Base-by-base conservation (phyloP, 2,888 invertebrate species). In the Brachyptera putata region DNA sequence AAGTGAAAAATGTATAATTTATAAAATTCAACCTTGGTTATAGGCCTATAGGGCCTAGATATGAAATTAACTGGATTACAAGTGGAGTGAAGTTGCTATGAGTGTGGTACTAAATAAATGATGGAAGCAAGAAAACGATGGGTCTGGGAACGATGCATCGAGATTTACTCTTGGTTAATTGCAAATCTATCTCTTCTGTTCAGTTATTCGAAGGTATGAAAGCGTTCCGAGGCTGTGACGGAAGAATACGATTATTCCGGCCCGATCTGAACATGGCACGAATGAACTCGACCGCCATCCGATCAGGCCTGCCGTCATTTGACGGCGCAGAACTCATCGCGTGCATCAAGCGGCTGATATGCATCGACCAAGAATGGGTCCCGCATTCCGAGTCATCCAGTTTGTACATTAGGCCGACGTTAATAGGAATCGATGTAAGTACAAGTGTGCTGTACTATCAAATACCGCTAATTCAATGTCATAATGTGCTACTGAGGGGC, bases 181-280 rank as follows among this genome's bases (percentile, higher is more conserved):
- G n/a, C n/a, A n/a, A n/a, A n/a, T n/a, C n/a, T n/a, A n/a, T n/a
- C 58, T 63, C 60, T 39, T 63, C 50, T 71, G 70, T 76, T 24
- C 76, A 98, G 95, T 79, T 97, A 65, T 99, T 99, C 73, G 99
- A 99, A 82, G 99, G 99, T 57, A 84, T 97, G 85, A 99, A 99
- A 77, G 97, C 96, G 0, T 99, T 92, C 77, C 83, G 95, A 67
- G 95, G 97, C 7, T 82, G 85, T 11, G 97, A 99, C 77, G 91
- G 90, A 60, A 88, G 86, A 77, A 91, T 99, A 67, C 82, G 97
- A 67, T 78, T 99, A 70, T 99, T 99, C 77, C 86, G 99, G 56
- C 98, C 98, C 0, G 90, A 95, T 58, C 78, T 94, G 73, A 99
- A 99, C 75, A 94, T 98, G 91, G 84, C 85, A 62, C 81, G 99